Evolutionary conservation across 2,113 vertebrate genomes (phyloP).

Genomic region (Calonectris borealis): DNA sequence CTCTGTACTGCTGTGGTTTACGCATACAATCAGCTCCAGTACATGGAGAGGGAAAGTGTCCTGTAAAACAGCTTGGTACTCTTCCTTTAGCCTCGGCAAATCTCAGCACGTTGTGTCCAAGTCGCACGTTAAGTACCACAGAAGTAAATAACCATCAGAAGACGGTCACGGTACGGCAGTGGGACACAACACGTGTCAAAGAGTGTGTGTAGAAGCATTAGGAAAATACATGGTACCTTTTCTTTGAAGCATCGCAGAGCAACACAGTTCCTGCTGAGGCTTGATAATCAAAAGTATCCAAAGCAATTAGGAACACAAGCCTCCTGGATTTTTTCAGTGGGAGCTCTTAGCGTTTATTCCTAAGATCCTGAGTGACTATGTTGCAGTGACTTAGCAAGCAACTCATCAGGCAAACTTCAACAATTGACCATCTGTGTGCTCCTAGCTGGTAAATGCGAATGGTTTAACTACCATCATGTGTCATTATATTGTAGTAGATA

Average conservation of each 20-base stretch:
- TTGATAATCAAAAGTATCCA: not conserved
- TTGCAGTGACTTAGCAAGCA: not conserved
- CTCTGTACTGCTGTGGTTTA: not conserved
- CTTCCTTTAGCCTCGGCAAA: not conserved
- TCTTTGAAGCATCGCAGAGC: not conserved
- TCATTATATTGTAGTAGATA: not conserved
- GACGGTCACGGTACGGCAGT: accelerated
- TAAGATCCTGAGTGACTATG: not conserved
- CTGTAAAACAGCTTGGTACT: not conserved
- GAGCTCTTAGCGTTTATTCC: not conserved
- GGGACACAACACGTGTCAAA: not conserved
- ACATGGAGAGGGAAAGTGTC: not conserved
- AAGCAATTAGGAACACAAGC: not conserved
- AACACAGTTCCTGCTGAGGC: not conserved
- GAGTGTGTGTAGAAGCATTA: not conserved
- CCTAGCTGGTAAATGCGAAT: not conserved
- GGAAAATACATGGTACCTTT: not conserved
- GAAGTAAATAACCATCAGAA: not conserved
- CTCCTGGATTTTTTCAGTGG: not conserved
- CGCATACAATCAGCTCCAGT: accelerated
- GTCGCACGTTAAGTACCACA: not conserved
- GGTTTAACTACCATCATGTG: not conserved
- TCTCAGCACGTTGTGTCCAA: not conserved
- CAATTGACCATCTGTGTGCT: not conserved
- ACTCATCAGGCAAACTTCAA: not conserved